A percentile compares a stretch with the other conserved stretches of the same genome.
Evolutionary conservation across 2,888 invertebrate genomes (phyloP).

Genomic region (Xestia xanthographa): DNA sequence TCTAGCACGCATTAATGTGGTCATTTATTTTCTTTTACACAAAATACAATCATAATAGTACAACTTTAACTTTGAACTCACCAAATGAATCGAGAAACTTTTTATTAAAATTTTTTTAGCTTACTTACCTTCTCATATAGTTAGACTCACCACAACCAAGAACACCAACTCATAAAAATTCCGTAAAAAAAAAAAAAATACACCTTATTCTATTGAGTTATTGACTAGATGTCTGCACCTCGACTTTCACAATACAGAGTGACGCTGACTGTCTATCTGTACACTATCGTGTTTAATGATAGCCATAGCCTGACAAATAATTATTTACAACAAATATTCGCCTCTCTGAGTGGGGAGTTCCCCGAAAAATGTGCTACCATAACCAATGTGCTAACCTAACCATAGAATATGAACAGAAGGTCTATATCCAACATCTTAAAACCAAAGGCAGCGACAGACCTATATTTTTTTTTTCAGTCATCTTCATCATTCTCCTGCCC

Average conservation of each 20-base stretch:
- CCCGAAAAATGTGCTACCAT: constrained; percentile 9
- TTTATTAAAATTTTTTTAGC: not conserved
- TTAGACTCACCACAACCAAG: not conserved
- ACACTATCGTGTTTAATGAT: not conserved
- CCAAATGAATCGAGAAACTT: not conserved
- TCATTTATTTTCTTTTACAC: constrained; percentile 10
- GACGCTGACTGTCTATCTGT: not conserved
- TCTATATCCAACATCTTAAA: constrained; percentile 1
- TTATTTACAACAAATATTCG: not conserved
- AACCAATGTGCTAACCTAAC: not conserved
- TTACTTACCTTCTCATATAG: not conserved
- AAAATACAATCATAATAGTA: not conserved
- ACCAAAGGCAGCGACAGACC: rapidly evolving
- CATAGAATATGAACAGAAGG: constrained; percentile 17
- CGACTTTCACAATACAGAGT: not conserved
- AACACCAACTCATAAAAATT: not conserved
- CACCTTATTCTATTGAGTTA: not conserved
- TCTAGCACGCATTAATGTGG: not conserved
- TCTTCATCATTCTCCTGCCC: not conserved
- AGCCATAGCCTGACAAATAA: not conserved
- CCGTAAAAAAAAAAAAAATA: not conserved
- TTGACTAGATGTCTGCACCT: not conserved
- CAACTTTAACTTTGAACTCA: not conserved
- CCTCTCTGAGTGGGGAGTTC: constrained; percentile 20
- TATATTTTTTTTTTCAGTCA: not conserved